Base-by-base conservation (phyloP, 1,140 invertebrate genomes). In the Danaus melanippus region DNA sequence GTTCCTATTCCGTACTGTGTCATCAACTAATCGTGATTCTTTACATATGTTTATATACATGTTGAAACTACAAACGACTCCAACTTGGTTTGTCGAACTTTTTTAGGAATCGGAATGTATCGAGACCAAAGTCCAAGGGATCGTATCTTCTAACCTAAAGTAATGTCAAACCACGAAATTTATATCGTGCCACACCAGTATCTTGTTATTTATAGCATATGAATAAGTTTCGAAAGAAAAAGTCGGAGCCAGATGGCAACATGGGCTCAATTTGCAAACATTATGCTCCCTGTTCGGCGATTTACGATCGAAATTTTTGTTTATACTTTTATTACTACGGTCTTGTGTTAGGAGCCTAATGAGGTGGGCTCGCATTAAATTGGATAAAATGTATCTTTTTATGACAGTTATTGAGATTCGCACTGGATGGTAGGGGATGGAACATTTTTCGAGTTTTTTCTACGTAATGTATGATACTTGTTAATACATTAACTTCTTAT, bases 181-280 rank as follows among this genome's bases (percentile, higher is more conserved):
- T 76, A 80, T 80, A 56, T 70, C 56, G 43, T 39, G 58, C 51
- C 46, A 48, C 54, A 58, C 50, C 53, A 68, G 67, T 68, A 67
- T 66, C 64, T 76, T 61, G 65, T 71, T 71, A 78, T 75, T 74
- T 80, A 76, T 78, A 55, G 69, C 54, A 64, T 65, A 21, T 60
- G 63, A 66, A 74, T 64, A 70, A 71, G 64, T 78, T 69, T 50
- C 21, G 58, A 46, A 57, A 43, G 62, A 71, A 72, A 74, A 74
- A 67, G 66, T 54, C 58, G 46, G 15, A 46, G 59, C 49, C 40
- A 53, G 48, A 43, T 40, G 52, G 53, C 58, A 60, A 61, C 61
- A 50, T 46, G 62, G 58, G 61, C 64, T 61, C 65, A 78, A 80
- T 78, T 80, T 78, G 70, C 69, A 70, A 73, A 61, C 64, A 76